A percentile compares a stretch with the other conserved stretches of the same genome.
phyloP scores from a whole-genome alignment of 2,797 vertebrate genomes.

The Phoeniculus purpureus region DNA sequence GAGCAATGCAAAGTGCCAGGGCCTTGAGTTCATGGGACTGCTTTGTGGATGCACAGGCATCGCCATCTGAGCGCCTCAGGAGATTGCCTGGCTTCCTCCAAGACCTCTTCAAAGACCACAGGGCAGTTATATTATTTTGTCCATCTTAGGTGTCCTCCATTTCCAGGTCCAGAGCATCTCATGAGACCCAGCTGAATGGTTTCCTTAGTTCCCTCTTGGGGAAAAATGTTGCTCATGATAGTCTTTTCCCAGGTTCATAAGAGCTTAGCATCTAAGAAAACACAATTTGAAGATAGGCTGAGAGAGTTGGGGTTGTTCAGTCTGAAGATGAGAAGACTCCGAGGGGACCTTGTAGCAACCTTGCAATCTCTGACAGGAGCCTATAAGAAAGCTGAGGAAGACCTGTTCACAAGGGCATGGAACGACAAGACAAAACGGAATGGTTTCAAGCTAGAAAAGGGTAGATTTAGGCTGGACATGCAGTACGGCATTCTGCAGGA shows the following conservation, averaged over 20 bases:
- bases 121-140: neutral
- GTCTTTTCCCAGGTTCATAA: neutral
- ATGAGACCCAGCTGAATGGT: neutral
- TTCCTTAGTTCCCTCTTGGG: neutral
- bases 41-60: neutral
- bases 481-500: neutral
- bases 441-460: too few species aligned
- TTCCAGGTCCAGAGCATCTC: neutral
- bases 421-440: too few species aligned
- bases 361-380: too few species aligned
- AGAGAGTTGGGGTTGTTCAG: too few species aligned
- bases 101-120: neutral
- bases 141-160: neutral
- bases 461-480: too few species aligned
- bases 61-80: neutral
- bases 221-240: neutral
- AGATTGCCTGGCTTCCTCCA: neutral
- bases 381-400: too few species aligned
- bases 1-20: neutral
- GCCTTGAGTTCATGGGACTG: neutral
- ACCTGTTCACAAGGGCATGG: too few species aligned
- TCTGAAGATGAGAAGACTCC: too few species aligned
- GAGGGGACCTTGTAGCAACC: too few species aligned
- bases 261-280: neutral
- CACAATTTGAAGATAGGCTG: too few species aligned